These are phyloP conservation scores for Porites divaricata DNA, from an alignment of 92 coral and sea anemone species.

Conservation along the genomic window DNA sequence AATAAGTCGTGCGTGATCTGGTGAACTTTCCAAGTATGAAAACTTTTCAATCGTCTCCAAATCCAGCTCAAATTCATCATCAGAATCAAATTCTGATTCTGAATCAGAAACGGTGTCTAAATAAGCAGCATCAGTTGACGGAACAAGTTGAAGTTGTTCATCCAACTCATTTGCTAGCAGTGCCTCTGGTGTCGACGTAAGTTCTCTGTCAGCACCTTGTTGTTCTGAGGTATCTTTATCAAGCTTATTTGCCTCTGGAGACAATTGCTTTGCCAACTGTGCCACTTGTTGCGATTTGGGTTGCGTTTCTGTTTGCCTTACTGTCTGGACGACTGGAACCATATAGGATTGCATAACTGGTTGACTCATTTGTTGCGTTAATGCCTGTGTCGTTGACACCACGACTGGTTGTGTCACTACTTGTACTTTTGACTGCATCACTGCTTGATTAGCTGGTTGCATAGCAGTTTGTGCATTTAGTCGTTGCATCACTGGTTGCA, in stretches of 20 bases:
- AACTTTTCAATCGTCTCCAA: conserved; percentile 15
- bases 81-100: no score
- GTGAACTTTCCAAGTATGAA: conserved; percentile 9
- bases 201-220: not conserved
- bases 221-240: not conserved
- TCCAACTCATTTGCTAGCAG: not conserved
- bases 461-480: not conserved
- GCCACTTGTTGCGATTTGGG: not conserved
- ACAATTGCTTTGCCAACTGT: not conserved
- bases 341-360: not conserved
- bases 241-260: not conserved
- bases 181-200: not conserved
- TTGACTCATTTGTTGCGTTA: not conserved
- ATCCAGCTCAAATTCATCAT: conserved; percentile 11
- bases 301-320: not conserved
- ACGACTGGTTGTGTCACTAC: not conserved
- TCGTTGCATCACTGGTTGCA: not conserved
- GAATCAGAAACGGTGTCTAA: no score
- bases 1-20: conserved; percentile 9
- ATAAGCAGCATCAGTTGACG: not conserved
- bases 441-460: not conserved
- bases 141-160: conserved; percentile 5
- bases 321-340: not conserved
- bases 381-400: not conserved
- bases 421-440: not conserved